phyloP scores from a whole-genome alignment of 92 coral and sea anemone genomes.

The Porites cylindrica region DNA sequence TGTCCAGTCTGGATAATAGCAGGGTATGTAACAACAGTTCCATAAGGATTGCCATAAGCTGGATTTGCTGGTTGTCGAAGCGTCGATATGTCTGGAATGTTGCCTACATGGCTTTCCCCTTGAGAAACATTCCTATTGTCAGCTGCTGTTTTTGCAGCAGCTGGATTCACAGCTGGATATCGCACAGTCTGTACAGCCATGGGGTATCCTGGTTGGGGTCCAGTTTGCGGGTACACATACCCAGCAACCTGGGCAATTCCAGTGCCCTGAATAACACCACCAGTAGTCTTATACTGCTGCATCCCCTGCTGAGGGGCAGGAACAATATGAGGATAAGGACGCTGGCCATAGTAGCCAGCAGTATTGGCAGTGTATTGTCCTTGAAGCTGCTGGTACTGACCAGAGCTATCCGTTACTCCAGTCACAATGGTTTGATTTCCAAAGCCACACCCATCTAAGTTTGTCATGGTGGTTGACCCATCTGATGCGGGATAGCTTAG shows the following conservation, averaged over 20 bases:
- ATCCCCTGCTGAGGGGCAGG: constrained; percentile 90
- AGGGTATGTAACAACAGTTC: constrained; percentile 62
- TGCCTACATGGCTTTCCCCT: constrained; percentile 74
- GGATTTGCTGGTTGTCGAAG: constrained; percentile 85
- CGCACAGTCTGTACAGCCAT: constrained; percentile 92
- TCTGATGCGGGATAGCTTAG: constrained; percentile 81
- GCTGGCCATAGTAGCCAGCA: constrained; percentile 88
- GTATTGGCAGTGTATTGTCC: constrained; percentile 91
- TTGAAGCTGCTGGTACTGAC: constrained; percentile 82
- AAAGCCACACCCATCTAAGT: constrained; percentile 89
- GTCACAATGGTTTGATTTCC: constrained; percentile 80
- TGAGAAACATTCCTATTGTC: constrained; percentile 69
- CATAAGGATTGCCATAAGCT: constrained; percentile 77
- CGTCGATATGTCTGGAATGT: constrained; percentile 85
- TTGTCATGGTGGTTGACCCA: constrained; percentile 79
- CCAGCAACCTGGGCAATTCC: constrained; percentile 87
- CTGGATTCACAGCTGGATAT: constrained; percentile 86
- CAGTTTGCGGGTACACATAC: constrained; percentile 88
- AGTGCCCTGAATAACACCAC: constrained; percentile 89
- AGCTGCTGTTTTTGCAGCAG: constrained; percentile 82
- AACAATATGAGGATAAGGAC: constrained; percentile 96
- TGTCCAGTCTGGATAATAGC: constrained; percentile 89
- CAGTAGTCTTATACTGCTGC: constrained; percentile 82
- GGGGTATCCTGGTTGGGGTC: constrained; percentile 84
- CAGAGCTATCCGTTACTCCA: constrained; percentile 76